Evolutionary conservation across 1,140 invertebrate genomes (phyloP), one percentile per base, ranked within the genome.

Genomic region (Lethocerus indicus): DNA sequence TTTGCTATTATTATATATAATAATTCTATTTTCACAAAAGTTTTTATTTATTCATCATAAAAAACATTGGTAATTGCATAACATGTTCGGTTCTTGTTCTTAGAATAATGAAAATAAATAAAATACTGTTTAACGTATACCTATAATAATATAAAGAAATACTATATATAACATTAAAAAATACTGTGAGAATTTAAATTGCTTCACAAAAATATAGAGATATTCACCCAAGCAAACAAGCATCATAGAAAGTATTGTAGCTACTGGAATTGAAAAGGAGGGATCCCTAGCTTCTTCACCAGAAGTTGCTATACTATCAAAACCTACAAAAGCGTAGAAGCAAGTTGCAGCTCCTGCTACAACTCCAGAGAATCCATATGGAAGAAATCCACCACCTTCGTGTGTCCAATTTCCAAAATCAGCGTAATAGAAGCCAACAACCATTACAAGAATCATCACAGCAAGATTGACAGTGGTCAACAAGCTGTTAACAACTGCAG

Each of bases 291-390:
- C 75, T 62, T 79, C 76, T 61, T 79, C 76, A 9, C 70, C 70
- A 60, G 56, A 59, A 36, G 87, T 88, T 13, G 88, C 87, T 40
- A 92, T 79, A 42, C 79, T 78, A 67, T 92, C 89, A 59, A 92
- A 92, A 39, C 87, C 87, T 7, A 91, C 85, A 60, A 90, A 91
- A 26, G 87, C 87, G 61, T 81, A 93, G 65, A 93, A 93, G 64
- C 87, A 92, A 44, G 84, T 88, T 0, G 87, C 87, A 0, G 88
- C 88, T 0, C 87, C 88, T 12, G 51, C 52, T 16, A 56, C 40
- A 13, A 57, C 54, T 2, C 85, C 85, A 2, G 70, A 69, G 46
- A 83, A 71, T n/a, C 86, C 85, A 59, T 70, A 88, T 0, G 89
- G 87, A 54, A 89, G 66, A 60, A 92, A 83, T 12, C 87, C 86